Conservation (phyloP, 2,797 vertebrate species). For the Macrochelys suwanniensis region DNA sequence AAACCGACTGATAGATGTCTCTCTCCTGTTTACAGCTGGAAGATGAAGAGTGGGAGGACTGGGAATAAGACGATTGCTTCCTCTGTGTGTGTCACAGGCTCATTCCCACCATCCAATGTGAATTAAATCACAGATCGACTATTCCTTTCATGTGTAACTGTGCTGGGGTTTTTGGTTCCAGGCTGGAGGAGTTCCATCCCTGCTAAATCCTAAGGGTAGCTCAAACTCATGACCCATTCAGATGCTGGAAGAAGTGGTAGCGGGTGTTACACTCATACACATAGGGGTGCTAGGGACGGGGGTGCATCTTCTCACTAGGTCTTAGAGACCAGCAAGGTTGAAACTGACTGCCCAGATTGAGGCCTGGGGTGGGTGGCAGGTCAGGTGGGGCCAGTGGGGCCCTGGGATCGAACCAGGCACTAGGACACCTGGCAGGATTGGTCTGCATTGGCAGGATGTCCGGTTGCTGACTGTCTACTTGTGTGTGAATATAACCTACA, state of each 20-base stretch:
- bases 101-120: slow-evolving; percentile 66
- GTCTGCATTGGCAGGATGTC: background rate
- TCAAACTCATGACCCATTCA: background rate
- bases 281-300: background rate
- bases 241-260: slow-evolving; percentile 9
- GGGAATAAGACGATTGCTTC: slow-evolving; percentile 85
- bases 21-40: slow-evolving; percentile 86
- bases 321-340: slow-evolving; percentile 25
- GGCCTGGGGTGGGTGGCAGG: fast-evolving
- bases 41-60: slow-evolving; percentile 98
- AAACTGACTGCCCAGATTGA: background rate
- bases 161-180: slow-evolving; percentile 54
- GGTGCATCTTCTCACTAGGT: background rate
- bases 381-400: background rate
- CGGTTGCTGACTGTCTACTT: background rate
- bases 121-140: slow-evolving; percentile 46
- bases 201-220: slow-evolving; percentile 40
- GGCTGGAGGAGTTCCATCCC: slow-evolving; percentile 66
- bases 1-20: background rate
- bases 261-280: background rate
- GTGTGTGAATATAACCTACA: background rate
- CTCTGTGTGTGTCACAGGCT: slow-evolving; percentile 57
- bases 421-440: background rate
- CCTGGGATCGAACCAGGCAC: background rate
- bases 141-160: slow-evolving; percentile 72